These are phyloP conservation scores for Drosophila lutescens DNA, from an alignment of 2,888 invertebrate genomes.

Conservation along the genomic window DNA sequence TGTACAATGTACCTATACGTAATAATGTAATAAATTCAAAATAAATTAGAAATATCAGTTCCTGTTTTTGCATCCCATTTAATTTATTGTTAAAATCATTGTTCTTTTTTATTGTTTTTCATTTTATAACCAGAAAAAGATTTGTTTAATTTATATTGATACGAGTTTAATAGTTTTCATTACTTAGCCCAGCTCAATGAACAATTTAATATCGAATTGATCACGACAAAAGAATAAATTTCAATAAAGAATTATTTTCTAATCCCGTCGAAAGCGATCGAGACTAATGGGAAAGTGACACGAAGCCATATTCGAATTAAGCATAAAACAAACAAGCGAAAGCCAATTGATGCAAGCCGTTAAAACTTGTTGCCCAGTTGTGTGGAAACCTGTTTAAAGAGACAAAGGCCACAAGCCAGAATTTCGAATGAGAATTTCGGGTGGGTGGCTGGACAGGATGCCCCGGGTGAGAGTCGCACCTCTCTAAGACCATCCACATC, in stretches of 20 bases:
- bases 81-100: constrained; percentile 13
- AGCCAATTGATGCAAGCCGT: constrained; percentile 37
- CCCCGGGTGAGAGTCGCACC: constrained; percentile 15
- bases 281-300: constrained; percentile 35
- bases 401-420: constrained; percentile 32
- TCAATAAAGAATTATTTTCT: constrained; percentile 27
- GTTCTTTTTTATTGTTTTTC: constrained; percentile 13
- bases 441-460: constrained; percentile 38
- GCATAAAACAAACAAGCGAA: constrained; percentile 41
- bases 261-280: constrained; percentile 12
- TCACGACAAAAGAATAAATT: constrained; percentile 39
- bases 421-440: constrained; percentile 3
- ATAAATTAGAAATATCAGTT: not conserved
- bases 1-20: not conserved
- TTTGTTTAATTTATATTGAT: constrained; percentile 30
- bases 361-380: constrained; percentile 40
- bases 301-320: constrained; percentile 31
- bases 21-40: not conserved
- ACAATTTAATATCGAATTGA: constrained; percentile 19
- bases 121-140: constrained; percentile 15
- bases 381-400: constrained; percentile 27
- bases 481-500: constrained; percentile 4
- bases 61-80: constrained; percentile 5
- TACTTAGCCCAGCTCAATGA: constrained; percentile 19
- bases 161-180: constrained; percentile 22